phyloP scores from a whole-genome alignment of 2,797 vertebrate species.

The Toxotes lorentzi region DNA sequence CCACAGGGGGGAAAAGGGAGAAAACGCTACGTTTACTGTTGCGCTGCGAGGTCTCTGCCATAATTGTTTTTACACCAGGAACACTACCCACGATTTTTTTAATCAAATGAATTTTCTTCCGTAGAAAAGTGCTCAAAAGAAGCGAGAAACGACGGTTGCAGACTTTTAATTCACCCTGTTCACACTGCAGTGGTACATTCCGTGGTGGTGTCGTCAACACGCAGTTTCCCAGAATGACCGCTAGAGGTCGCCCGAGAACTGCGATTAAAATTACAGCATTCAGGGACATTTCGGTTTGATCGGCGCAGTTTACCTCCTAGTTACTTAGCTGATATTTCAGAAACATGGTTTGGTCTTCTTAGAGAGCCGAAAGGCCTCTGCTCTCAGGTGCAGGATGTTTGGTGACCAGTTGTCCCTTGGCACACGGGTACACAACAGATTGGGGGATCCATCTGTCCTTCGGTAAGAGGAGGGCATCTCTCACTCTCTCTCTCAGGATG shows the following conservation, averaged over 20 bases:
- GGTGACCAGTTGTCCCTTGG: constrained; percentile 67
- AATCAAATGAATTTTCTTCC: accelerated
- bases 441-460: constrained; percentile 77
- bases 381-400: constrained; percentile 63
- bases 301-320: background rate
- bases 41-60: accelerated
- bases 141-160: accelerated
- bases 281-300: background rate
- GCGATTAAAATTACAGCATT: background rate
- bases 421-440: constrained; percentile 67
- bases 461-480: constrained; percentile 65
- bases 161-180: background rate
- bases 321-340: constrained; percentile 9
- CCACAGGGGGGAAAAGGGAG: background rate
- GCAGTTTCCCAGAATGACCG: background rate
- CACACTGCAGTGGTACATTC: constrained; percentile 54
- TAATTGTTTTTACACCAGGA: accelerated
- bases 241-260: constrained; percentile 60
- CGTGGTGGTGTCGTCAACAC: constrained; percentile 18
- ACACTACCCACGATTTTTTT: accelerated
- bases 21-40: background rate
- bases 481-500: constrained; percentile 72
- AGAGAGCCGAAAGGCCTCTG: constrained; percentile 19
- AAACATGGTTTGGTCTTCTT: background rate
- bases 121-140: accelerated